Base-by-base conservation (phyloP, 2,888 invertebrate species). In the Apotomis capreana region DNA sequence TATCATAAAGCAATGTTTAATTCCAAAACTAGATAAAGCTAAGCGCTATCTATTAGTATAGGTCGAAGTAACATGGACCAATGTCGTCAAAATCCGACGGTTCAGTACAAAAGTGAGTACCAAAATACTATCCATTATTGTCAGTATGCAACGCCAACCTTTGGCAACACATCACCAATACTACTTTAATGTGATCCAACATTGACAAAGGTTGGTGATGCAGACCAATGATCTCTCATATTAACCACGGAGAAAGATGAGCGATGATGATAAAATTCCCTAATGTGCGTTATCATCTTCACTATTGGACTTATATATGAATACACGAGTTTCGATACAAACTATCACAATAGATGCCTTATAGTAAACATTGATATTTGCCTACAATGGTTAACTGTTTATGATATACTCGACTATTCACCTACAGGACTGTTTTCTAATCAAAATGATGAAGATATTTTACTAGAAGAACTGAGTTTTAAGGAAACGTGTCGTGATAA, bases 21-120 rank as follows among this genome's bases (percentile, higher is more conserved):
- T 82, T 81, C 74, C 79, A 81, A 84, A 63, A 81, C 84, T 84
- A 85, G 82, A 85, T 83, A 83, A 91, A 89, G 91, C 91, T 91
- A 90, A 88, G 86, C 87, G 80, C 85, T 89, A 84, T 82, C 82
- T 84, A 85, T 81, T 75, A 83, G 80, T 81, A 77, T 84, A 88
- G 83, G 85, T 89, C 84, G 84, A 88, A 87, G 79, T 83, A 86
- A 87, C 78, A 88, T 90, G 91, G 92, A 91, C 92, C 84, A 81
- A 77, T 84, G 87, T 88, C 90, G 85, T 83, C 75, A 82, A 81
- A 80, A 81, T 75, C 78, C 88, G 89, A 90, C 90, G 80, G 82
- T 77, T 84, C 78, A 89, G 87, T 91, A 92, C 89, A 92, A 91
- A 91, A 90, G 76, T 85, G 84, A 88, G 88, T 91, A 91, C 90